Base-by-base conservation (phyloP, 2,888 invertebrate genomes). In the Pinctada fucata region DNA sequence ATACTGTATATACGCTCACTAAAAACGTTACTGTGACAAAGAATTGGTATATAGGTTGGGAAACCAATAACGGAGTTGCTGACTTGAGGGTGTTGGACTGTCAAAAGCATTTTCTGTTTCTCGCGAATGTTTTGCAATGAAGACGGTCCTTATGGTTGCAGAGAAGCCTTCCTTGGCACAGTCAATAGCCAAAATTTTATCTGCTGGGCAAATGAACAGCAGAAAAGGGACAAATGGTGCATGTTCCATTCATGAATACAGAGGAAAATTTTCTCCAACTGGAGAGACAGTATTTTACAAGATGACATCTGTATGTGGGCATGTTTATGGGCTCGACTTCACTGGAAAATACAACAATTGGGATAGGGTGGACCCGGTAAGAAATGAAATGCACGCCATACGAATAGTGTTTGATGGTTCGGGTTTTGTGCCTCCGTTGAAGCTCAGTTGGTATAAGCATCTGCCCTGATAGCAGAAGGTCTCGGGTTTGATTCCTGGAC, bases 241-340 rank as follows among this genome's bases (percentile, higher is more conserved):
- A 2, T 98, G 98, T 93, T 96, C 97, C 0, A 95, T 99, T 0
- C 97, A 98, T 90, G 99, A 99, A 93, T 99, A 98, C 97, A 95
- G 94, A 74, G 91, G 90, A 2, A 87, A 84, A 65, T 92, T 93
- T 81, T 87, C 86, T 13, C 84, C 82, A 10, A 90, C 87, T 13
- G 89, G 90, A 64, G 92, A 93, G 79, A 84, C 82, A 4, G 91
- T 90, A 47, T 85, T 83, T 52, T 93, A 91, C 82, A 97, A 97
- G 93, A 99, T 99, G 97, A 99, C 99, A 1, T 98, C 99, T 0
- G 99, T 99, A 0, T 99, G 99, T 92, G 99, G 99, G 0, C 99
- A 99, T 94, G 99, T 99, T 0, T 97, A 98, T 97, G 96, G 96
- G 66, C 94, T 98, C 86, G 99, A 99, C 93, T 99, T 99, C 90